phyloP scores from a whole-genome alignment of 1,140 invertebrate species.

The Drosophila pseudoananassae region DNA sequence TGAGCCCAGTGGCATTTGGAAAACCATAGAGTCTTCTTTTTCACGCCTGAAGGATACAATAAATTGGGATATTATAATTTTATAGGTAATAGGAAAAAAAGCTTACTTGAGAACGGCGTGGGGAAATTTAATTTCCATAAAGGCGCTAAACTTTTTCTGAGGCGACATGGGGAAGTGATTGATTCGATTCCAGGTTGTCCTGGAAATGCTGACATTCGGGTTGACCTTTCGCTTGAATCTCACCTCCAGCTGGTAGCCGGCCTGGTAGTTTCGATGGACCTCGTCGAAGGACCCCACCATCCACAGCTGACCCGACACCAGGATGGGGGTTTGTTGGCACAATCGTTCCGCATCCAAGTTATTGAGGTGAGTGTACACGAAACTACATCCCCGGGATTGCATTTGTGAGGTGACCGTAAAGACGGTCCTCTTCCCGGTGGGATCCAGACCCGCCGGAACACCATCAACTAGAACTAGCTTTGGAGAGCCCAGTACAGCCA shows the following conservation, averaged over 20 bases:
- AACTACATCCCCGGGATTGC: slow-evolving; percentile 82
- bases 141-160: slow-evolving; percentile 49
- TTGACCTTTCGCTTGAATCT: slow-evolving; percentile 63
- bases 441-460: slow-evolving; percentile 92
- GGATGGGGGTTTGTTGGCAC: slow-evolving; percentile 91
- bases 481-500: slow-evolving; percentile 94
- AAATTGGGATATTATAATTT: background rate
- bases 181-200: slow-evolving; percentile 61
- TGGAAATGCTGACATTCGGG: slow-evolving; percentile 39
- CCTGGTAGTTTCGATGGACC: slow-evolving; percentile 84
- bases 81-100: background rate
- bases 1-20: slow-evolving; percentile 22
- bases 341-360: slow-evolving; percentile 93
- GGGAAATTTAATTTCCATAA: slow-evolving; percentile 61
- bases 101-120: slow-evolving; percentile 48
- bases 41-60: slow-evolving; percentile 19
- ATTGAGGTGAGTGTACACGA: slow-evolving; percentile 90
- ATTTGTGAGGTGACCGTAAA: slow-evolving; percentile 87
- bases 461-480: slow-evolving; percentile 51
- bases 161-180: slow-evolving; percentile 64
- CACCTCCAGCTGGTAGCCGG: slow-evolving; percentile 78
- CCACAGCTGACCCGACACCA: slow-evolving; percentile 91
- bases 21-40: slow-evolving; percentile 32
- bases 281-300: slow-evolving; percentile 88
- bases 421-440: slow-evolving; percentile 90